Evolutionary conservation across 2,113 vertebrate species (phyloP).

Genomic region (Thamnophis sirtalis): DNA sequence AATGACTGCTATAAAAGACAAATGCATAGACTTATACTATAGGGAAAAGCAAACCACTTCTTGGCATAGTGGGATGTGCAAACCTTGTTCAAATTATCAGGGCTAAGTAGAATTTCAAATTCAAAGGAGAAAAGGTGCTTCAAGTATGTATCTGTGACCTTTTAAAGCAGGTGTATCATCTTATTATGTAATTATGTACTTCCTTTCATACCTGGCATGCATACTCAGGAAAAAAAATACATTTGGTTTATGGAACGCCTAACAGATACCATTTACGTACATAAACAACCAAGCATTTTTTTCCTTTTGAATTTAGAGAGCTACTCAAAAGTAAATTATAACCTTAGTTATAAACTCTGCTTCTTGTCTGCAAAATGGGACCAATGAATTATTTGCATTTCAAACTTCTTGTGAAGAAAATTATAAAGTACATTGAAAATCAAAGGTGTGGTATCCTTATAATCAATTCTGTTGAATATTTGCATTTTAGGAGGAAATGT

Average conservation of each 20-base stretch:
- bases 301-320: neutral
- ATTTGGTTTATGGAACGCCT: neutral
- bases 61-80: neutral
- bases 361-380: neutral
- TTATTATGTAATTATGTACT: neutral
- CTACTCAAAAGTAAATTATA: neutral
- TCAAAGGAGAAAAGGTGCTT: neutral
- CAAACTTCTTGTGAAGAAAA: neutral
- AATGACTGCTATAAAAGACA: neutral
- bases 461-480: neutral
- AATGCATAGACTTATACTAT: neutral
- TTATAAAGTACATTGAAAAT: slow-evolving; percentile 1
- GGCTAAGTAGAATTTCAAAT: neutral
- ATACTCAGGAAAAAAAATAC: neutral
- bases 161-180: neutral
- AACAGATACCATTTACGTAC: neutral
- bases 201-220: neutral
- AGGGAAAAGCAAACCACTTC: neutral
- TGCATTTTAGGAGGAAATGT: neutral
- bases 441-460: neutral
- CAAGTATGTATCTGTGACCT: neutral
- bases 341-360: neutral
- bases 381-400: neutral
- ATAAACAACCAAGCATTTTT: neutral
- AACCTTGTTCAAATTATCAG: neutral